Conservation (phyloP, 92 coral and sea anemone species). For the Phymanthus crucifer region DNA sequence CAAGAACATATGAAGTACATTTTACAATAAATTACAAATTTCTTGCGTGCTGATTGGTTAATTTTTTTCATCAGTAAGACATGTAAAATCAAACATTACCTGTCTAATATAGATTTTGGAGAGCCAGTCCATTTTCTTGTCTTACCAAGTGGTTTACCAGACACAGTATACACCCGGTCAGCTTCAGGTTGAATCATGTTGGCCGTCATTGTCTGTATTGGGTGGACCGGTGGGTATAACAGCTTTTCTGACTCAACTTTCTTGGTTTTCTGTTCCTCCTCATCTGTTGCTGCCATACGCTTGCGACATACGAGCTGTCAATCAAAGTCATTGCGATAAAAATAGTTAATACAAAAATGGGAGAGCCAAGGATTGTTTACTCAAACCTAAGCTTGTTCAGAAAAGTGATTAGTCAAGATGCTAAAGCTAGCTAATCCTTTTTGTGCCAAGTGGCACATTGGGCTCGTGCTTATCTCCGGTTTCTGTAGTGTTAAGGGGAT, state of each 20-base stretch:
- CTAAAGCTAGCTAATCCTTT: no score
- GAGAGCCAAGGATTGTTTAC: no score
- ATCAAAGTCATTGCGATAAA: background rate
- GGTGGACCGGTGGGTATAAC: constrained; percentile 66
- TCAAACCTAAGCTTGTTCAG: no score
- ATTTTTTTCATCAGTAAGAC: no score
- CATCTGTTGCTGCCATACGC: constrained; percentile 52
- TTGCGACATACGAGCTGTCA: constrained; percentile 75
- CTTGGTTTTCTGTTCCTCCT: constrained; percentile 53
- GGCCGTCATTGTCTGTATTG: constrained; percentile 75
- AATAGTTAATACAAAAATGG: background rate
- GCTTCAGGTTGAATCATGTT: constrained; percentile 89
- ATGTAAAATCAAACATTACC: constrained; percentile 26
- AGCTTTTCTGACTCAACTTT: constrained; percentile 68
- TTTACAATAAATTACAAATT: no score
- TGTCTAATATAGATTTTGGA: constrained; percentile 75
- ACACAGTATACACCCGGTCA: constrained; percentile 59
- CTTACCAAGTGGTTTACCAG: constrained; percentile 72
- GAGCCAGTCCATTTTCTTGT: constrained; percentile 84
- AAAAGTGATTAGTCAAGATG: no score
- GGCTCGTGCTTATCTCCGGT: no score
- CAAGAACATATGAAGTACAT: no score
- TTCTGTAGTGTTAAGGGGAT: no score
- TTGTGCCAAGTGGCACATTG: no score
- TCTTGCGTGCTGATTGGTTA: no score